Conservation (phyloP, 2,113 vertebrate genomes). For the Scatophagus argus region DNA sequence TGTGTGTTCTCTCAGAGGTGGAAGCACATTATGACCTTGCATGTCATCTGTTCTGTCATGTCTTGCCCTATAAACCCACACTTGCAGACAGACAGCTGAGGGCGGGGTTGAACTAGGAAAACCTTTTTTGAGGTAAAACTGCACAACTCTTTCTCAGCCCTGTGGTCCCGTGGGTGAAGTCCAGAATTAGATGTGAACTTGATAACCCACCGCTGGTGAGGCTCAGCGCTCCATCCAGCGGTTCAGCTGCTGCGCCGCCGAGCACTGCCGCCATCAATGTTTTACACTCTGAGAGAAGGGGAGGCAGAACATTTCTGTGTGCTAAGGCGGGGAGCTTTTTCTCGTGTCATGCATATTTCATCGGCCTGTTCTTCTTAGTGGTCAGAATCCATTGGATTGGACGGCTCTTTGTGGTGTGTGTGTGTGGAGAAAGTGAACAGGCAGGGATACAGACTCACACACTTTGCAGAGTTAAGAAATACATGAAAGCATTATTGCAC, state of each 20-base stretch:
- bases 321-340: constrained; percentile 55
- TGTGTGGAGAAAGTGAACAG: constrained; percentile 14
- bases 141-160: constrained; percentile 22
- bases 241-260: constrained; percentile 20
- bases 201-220: constrained; percentile 47
- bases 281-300: constrained; percentile 60
- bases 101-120: constrained; percentile 41
- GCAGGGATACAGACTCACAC: not conserved
- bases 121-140: constrained; percentile 43
- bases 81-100: not conserved
- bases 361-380: constrained; percentile 62
- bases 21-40: constrained; percentile 2
- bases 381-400: constrained; percentile 54
- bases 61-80: not conserved
- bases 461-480: not conserved
- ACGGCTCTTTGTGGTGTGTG: constrained; percentile 24
- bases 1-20: not conserved
- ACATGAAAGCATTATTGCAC: not conserved
- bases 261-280: constrained; percentile 70
- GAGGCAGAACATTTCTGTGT: constrained; percentile 63
- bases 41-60: constrained; percentile 1
- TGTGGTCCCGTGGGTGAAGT: constrained; percentile 54
- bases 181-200: constrained; percentile 76
- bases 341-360: constrained; percentile 78
- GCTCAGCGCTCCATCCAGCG: constrained; percentile 39